Evolutionary conservation across 2,113 vertebrate species (phyloP).

Genomic region (Scytalopus superciliaris): DNA sequence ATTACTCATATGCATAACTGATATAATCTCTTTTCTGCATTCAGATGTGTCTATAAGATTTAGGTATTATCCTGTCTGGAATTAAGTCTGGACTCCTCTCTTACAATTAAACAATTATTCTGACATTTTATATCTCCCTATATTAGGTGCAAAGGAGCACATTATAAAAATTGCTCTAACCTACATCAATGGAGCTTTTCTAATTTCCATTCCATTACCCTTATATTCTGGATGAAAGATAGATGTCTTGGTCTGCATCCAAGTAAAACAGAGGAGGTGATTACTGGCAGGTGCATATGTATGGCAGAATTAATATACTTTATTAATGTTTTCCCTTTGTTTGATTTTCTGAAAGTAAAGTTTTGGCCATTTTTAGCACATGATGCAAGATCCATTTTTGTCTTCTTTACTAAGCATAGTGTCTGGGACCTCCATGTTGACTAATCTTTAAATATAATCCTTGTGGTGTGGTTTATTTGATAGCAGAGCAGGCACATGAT

Average conservation of each 20-base stretch:
- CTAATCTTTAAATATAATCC: background rate
- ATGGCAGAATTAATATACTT: background rate
- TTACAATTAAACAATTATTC: constrained; percentile 33
- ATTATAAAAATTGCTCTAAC: constrained; percentile 19
- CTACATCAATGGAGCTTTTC: background rate
- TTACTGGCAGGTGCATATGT: constrained; percentile 1
- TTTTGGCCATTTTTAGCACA: background rate
- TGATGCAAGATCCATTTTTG: background rate
- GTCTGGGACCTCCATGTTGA: background rate
- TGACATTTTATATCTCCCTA: background rate
- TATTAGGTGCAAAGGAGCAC: background rate
- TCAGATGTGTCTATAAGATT: constrained; percentile 5
- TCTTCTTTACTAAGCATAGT: background rate
- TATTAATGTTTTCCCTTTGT: background rate
- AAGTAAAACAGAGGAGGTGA: background rate
- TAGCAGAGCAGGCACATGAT: background rate
- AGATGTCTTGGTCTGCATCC: background rate
- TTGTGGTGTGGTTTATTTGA: background rate
- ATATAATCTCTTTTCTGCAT: constrained; percentile 40
- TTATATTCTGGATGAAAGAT: background rate
- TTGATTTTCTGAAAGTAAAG: constrained; percentile 1
- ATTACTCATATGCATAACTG: constrained; percentile 44
- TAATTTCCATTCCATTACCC: constrained; percentile 31
- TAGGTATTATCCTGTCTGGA: constrained; percentile 27
- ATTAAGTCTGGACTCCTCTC: background rate